Conservation (phyloP, 2,888 invertebrate species). For the Gastracanthus pulcherrimus region DNA sequence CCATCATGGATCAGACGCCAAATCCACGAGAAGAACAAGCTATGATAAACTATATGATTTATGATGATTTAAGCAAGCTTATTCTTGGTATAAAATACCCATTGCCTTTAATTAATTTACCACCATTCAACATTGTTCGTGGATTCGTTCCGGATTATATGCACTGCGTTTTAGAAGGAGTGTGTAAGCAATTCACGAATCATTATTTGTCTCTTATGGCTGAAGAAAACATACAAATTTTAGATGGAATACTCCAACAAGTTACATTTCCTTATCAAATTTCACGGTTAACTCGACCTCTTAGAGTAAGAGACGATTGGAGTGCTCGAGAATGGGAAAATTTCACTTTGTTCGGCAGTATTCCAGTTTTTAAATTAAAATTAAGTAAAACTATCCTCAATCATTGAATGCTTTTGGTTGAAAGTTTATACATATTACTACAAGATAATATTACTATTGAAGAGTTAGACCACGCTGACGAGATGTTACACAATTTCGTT, state of each 20-base stretch:
- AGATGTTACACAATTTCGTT: not conserved
- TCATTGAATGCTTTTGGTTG: slow-evolving; percentile 16
- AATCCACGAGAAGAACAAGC: not conserved
- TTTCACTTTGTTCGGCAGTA: slow-evolving; percentile 15
- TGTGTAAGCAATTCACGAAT: slow-evolving; percentile 30
- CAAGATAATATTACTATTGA: not conserved
- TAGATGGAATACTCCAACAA: slow-evolving; percentile 11
- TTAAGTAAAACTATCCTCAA: not conserved
- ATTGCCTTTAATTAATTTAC: slow-evolving; percentile 4
- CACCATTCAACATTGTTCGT: not conserved
- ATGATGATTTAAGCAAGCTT: not conserved
- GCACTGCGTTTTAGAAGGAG: slow-evolving; percentile 44
- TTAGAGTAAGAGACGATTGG: slow-evolving; percentile 31
- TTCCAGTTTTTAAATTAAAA: not conserved
- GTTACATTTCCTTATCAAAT: slow-evolving; percentile 41
- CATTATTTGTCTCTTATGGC: not conserved
- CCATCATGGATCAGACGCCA: too few species aligned
- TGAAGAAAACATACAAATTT: not conserved
- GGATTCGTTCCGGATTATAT: slow-evolving; percentile 53
- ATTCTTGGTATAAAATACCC: not conserved
- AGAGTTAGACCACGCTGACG: slow-evolving; percentile 10
- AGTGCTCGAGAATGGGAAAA: slow-evolving; percentile 38
- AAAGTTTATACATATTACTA: slow-evolving; percentile 19
- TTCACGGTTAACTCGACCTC: slow-evolving; percentile 41
- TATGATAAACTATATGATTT: not conserved